Evolutionary conservation across 1,140 invertebrate genomes (phyloP).

Genomic region (Drosophila aff.): DNA sequence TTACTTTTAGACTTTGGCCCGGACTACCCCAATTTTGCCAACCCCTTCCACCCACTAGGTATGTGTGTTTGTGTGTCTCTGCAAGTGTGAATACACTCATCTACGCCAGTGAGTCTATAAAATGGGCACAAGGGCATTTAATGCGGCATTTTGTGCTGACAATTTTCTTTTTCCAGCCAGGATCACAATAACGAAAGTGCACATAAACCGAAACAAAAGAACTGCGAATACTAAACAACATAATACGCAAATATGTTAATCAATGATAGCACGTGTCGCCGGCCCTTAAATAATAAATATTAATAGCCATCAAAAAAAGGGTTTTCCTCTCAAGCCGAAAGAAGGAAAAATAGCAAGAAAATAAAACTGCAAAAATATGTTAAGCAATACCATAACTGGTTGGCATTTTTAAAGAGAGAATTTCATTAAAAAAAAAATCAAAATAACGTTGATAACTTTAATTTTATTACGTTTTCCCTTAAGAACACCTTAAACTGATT

Average conservation of each 20-base stretch:
- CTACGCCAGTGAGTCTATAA: slow-evolving; percentile 37
- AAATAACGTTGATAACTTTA: neutral
- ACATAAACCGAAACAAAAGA: slow-evolving; percentile 18
- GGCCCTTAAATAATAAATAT: slow-evolving; percentile 9
- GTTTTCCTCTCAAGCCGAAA: neutral
- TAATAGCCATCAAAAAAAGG: neutral
- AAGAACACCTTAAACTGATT: no score
- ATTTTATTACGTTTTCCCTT: no score
- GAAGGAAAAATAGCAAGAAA: neutral
- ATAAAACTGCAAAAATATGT: slow-evolving; percentile 12
- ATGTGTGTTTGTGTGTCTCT: slow-evolving; percentile 20
- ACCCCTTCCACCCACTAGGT: slow-evolving; percentile 5
- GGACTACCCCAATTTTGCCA: slow-evolving; percentile 33
- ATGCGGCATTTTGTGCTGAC: slow-evolving; percentile 52
- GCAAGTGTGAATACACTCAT: slow-evolving; percentile 49
- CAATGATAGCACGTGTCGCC: neutral
- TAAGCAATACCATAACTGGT: neutral
- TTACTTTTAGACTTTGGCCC: slow-evolving; percentile 50
- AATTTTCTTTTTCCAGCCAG: slow-evolving; percentile 27
- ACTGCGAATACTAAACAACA: slow-evolving; percentile 5
- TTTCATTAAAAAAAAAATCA: neutral
- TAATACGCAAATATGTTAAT: slow-evolving; percentile 15
- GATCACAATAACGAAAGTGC: slow-evolving; percentile 25
- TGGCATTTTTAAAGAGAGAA: neutral
- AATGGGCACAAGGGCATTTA: slow-evolving; percentile 74